A percentile compares a stretch with the other conserved stretches of the same genome.
phyloP scores from a whole-genome alignment of 1,140 invertebrate genomes.

The Drosophila lini region DNA sequence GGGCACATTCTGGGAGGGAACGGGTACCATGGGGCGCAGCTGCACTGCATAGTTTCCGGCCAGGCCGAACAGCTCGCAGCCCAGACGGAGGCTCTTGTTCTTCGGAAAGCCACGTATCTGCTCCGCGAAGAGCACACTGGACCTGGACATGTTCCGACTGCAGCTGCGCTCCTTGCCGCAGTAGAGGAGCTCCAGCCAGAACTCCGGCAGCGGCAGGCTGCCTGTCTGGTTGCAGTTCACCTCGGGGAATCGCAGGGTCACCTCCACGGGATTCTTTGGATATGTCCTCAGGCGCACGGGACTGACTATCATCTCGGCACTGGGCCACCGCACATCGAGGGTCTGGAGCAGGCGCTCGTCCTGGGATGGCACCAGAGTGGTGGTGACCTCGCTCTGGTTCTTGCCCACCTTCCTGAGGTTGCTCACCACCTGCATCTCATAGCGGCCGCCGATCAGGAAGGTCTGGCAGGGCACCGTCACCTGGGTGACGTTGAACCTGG shows the following conservation, averaged over 20 bases:
- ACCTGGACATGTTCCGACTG: slow-evolving; percentile 60
- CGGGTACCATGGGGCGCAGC: slow-evolving; percentile 86
- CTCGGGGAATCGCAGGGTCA: slow-evolving; percentile 89
- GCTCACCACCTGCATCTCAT: slow-evolving; percentile 78
- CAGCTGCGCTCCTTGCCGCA: slow-evolving; percentile 88
- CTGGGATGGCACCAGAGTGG: slow-evolving; percentile 67
- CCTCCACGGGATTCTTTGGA: slow-evolving; percentile 89
- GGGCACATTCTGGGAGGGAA: slow-evolving; percentile 86
- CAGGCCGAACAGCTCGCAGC: slow-evolving; percentile 91
- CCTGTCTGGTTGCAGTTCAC: slow-evolving; percentile 87
- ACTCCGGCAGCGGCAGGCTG: slow-evolving; percentile 87
- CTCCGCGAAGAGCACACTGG: slow-evolving; percentile 88
- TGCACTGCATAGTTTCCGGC: slow-evolving; percentile 90
- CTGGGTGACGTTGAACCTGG: slow-evolving; percentile 78
- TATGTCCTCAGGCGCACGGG: slow-evolving; percentile 91
- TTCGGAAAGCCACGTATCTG: slow-evolving; percentile 89
- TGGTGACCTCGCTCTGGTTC: slow-evolving; percentile 57
- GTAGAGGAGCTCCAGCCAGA: slow-evolving; percentile 90
- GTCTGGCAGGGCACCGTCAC: slow-evolving; percentile 78
- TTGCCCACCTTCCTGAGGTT: slow-evolving; percentile 60
- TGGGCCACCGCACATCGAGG: slow-evolving; percentile 91
- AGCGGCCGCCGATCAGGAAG: slow-evolving; percentile 75
- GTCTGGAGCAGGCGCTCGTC: slow-evolving; percentile 79
- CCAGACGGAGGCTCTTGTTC: slow-evolving; percentile 87
- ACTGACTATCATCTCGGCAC: slow-evolving; percentile 88